phyloP scores from a whole-genome alignment of 2,888 invertebrate species.

The Aporophyla nigra region DNA sequence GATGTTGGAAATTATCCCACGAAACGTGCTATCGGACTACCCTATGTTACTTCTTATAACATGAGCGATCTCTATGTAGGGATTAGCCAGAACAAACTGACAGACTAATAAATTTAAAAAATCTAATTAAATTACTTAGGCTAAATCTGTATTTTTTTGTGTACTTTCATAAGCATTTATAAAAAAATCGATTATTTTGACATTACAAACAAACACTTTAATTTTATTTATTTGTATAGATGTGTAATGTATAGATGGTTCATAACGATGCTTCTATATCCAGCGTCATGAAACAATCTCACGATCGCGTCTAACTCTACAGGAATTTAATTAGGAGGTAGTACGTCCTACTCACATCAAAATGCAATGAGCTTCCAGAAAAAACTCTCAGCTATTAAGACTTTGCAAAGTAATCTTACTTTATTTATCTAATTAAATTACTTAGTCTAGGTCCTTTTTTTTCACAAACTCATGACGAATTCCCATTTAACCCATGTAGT shows the following conservation, averaged over 20 bases:
- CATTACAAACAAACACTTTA: no score
- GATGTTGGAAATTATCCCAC: no score
- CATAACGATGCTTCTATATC: neutral
- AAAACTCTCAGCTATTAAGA: neutral
- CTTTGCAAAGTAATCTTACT: neutral
- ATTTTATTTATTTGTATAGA: no score
- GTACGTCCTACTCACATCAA: neutral
- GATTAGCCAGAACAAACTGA: no score
- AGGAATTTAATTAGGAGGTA: conserved; percentile 11
- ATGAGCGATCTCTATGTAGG: no score
- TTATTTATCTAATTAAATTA: conserved; percentile 1
- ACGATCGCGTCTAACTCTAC: neutral
- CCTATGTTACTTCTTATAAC: no score
- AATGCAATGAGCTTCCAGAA: neutral
- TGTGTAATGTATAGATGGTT: neutral
- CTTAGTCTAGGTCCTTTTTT: neutral
- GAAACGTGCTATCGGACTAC: no score
- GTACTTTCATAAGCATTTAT: no score
- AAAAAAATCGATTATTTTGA: no score
- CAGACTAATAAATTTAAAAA: no score
- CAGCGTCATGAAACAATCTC: neutral
- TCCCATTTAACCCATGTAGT: conserved; percentile 29
- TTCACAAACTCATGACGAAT: conserved; percentile 9
- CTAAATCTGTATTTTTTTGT: no score
- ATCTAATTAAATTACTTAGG: no score